A percentile compares a stretch with the other conserved stretches of the same genome.
Conservation (phyloP, 2,113 vertebrate species). For the Daphoenositta chrysoptera region DNA sequence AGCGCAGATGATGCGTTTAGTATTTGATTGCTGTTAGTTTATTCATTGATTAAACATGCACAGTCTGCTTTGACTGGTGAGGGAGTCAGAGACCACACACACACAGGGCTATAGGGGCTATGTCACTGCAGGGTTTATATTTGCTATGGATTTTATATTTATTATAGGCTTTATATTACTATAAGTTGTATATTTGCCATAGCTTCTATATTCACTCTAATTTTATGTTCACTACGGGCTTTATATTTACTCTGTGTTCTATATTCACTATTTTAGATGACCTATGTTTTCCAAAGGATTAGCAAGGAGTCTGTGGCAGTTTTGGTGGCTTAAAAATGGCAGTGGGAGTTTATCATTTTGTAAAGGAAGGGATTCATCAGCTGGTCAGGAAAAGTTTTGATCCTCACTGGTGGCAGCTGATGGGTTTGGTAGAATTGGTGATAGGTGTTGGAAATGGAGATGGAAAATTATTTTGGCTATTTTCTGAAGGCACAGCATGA, state of each 20-base stretch:
- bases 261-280: neutral
- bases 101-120: neutral
- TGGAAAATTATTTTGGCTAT: neutral
- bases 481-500: neutral
- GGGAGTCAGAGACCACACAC: neutral
- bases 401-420: neutral
- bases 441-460: neutral
- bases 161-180: neutral
- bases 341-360: neutral
- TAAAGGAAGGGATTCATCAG: no score
- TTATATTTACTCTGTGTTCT: neutral
- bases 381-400: neutral
- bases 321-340: neutral
- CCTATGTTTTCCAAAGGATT: neutral
- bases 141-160: neutral
- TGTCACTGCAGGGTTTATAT: neutral
- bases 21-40: slow-evolving; percentile 54
- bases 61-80: neutral
- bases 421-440: neutral
- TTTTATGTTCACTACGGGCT: neutral
- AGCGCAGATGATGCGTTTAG: slow-evolving; percentile 16
- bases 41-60: slow-evolving; percentile 48
- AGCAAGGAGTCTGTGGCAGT: neutral
- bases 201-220: neutral
- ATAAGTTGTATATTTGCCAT: neutral